Evolutionary conservation across 2,797 vertebrate genomes (phyloP), one percentile per base, ranked within the genome.

Genomic region (Cygnus olor): DNA sequence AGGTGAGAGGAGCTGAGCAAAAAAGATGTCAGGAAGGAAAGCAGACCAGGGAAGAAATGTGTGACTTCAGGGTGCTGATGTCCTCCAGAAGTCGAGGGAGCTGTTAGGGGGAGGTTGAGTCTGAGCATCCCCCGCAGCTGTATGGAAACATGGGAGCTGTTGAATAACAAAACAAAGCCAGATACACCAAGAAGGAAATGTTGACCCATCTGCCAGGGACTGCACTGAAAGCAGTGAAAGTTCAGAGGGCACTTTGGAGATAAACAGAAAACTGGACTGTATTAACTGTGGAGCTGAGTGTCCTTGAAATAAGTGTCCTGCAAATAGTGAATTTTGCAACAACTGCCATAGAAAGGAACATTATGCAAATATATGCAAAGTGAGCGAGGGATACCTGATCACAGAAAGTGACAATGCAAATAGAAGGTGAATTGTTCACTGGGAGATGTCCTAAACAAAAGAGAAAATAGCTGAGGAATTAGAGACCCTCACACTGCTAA

Each of bases 121-220:
- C 17, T 77, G 60, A 68, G 51, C 22, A 27, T 20, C 18, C 40
- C 34, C 47, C 25, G 36, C 57, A 80, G 47, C 61, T 53, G 10
- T 36, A n/a, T 38, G 58, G 38, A 65, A 89, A 40, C 38, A 21
- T 49, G 69, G 54, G 49, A 87, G 19, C 8, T 12, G 0, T 34
- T 40, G 22, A 54, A 28, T 6, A 54, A 16, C 10, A 84, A 32
- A 44, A 28, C 30, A 60, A 76, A 79, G 32, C 18, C 51, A 80
- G 65, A 27, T 27, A 10, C 6, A n/a, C 8, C 24, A 53, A 0
- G 4, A 56, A 30, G 60, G 25, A 71, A 53, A 45, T 11, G 38
- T 28, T 0, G 3, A 54, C 20, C 27, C 69, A 47, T 21, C n/a
- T n/a, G 36, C 3, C 21, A 1, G 0, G 34, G 34, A 8, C 4